Evolutionary conservation across 2,888 invertebrate species (phyloP), one percentile per base, ranked within the genome.

Genomic region (Drosophila picticornis): DNA sequence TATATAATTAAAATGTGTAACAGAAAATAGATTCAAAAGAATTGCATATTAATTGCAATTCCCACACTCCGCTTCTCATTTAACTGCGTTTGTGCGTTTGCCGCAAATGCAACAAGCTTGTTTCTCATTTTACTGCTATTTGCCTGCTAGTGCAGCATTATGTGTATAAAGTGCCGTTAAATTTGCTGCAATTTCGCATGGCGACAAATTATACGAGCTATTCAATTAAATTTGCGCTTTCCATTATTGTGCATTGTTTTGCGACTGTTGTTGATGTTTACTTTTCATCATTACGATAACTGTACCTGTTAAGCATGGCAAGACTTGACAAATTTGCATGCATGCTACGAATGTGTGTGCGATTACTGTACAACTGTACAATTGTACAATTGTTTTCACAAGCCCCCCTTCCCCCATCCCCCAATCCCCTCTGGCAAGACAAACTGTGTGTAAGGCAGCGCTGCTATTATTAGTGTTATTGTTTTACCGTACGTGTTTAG

Each of bases 271-370:
- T 40, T 38, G 58, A 50, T 60, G 65, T 59, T 63, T 31, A 52
- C 43, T 50, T 67, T 64, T 43, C 75, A 71, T 80, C 72, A 74
- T 82, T 81, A 82, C 76, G 73, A 53, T 84, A 82, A 77, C 83
- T 62, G 84, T 75, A 69, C 51, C 51, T n/a, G 48, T 60, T 7
- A 27, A 19, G 50, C 2, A 29, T 13, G 25, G 10, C 43, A 11
- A 59, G 50, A 34, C 46, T 36, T 53, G 75, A 78, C 79, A 79
- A 76, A 78, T 83, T 81, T 83, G 72, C 75, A 70, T 77, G 72
- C 80, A 80, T 70, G 69, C 65, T 72, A 57, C 61, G 68, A 72
- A 25, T 29, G 11, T 19, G 27, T 65, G 60, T 55, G 57, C 69
- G 67, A 77, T 70, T 70, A 51, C 46, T 46, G 46, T 16, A 46